A percentile compares a stretch with the other conserved stretches of the same genome.
Conservation (phyloP, 2,113 vertebrate species). For the Scomber japonicus region DNA sequence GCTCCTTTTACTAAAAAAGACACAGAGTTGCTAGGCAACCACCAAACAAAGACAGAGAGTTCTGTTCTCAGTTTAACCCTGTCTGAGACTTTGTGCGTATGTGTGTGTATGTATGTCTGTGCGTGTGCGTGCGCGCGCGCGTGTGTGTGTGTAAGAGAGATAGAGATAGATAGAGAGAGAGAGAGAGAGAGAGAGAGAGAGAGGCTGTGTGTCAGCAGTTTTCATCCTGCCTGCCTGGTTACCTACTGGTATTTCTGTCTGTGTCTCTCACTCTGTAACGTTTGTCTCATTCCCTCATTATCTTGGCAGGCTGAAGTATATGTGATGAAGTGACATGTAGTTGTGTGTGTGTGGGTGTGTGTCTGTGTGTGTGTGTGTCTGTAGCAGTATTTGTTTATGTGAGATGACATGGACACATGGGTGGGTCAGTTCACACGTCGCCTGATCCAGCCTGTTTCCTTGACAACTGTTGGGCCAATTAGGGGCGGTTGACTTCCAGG, state of each 20-base stretch:
- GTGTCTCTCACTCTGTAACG: constrained; percentile 42
- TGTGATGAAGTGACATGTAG: constrained; percentile 20
- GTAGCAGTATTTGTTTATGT: constrained; percentile 43
- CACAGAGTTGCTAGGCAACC: constrained; percentile 57
- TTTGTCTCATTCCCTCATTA: constrained; percentile 49
- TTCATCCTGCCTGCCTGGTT: constrained; percentile 37
- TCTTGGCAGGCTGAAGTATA: constrained; percentile 35
- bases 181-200: neutral
- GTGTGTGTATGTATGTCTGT: neutral
- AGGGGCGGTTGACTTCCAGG: constrained; percentile 68
- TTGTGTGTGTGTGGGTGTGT: neutral
- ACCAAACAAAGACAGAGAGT: constrained; percentile 48
- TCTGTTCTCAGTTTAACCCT: constrained; percentile 37
- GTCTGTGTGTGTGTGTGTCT: constrained; percentile 4
- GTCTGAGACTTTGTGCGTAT: constrained; percentile 17
- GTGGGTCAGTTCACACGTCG: constrained; percentile 48
- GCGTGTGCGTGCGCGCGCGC: too few relatives aligned
- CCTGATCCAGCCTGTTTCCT: constrained; percentile 63
- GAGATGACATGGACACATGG: constrained; percentile 44
- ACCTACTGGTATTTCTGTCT: constrained; percentile 55
- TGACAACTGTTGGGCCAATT: constrained; percentile 71
- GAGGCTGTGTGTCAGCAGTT: constrained; percentile 9
- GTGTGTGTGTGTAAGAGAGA: too few relatives aligned
- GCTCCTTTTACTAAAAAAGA: constrained; percentile 31
- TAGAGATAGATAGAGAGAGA: too few relatives aligned